Conservation (phyloP, 2,888 invertebrate genomes). For the Macrophya alboannulata region DNA sequence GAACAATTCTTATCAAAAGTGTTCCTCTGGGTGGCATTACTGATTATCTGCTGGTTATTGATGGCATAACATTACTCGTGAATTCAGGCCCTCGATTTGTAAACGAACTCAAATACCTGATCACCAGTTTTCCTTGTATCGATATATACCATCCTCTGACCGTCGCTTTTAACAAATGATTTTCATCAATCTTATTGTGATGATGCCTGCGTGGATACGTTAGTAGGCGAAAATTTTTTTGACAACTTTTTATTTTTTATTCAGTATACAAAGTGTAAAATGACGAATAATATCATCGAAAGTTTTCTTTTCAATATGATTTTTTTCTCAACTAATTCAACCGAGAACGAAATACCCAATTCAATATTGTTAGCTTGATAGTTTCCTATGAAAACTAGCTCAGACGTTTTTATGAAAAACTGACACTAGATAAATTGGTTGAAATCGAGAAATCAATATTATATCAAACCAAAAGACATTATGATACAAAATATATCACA, state of each 20-base stretch:
- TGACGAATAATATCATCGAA: not conserved
- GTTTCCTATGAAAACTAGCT: not conserved
- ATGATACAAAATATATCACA: slow-evolving; percentile 10
- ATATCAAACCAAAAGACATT: not conserved
- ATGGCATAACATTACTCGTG: slow-evolving; percentile 86
- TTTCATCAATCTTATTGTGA: slow-evolving; percentile 34
- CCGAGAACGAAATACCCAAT: not conserved
- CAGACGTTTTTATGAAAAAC: not conserved
- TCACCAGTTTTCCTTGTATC: slow-evolving; percentile 22
- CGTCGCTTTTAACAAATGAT: slow-evolving; percentile 47
- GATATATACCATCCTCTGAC: slow-evolving; percentile 27
- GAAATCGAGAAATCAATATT: not conserved
- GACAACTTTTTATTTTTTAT: not conserved
- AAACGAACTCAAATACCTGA: slow-evolving; percentile 46
- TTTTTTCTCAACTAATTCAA: not conserved
- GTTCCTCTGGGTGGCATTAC: slow-evolving; percentile 95
- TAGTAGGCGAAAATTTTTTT: slow-evolving; percentile 4
- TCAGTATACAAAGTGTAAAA: not conserved
- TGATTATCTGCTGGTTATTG: slow-evolving; percentile 95
- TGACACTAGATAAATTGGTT: not conserved
- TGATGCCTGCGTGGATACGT: slow-evolving; percentile 51
- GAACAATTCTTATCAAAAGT: slow-evolving; percentile 96
- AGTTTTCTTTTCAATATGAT: not conserved
- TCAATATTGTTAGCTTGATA: not conserved
- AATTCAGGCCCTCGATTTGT: slow-evolving; percentile 37